Evolutionary conservation across 2,113 vertebrate species (phyloP), one percentile per base, ranked within the genome.

Genomic region (Athene noctua): DNA sequence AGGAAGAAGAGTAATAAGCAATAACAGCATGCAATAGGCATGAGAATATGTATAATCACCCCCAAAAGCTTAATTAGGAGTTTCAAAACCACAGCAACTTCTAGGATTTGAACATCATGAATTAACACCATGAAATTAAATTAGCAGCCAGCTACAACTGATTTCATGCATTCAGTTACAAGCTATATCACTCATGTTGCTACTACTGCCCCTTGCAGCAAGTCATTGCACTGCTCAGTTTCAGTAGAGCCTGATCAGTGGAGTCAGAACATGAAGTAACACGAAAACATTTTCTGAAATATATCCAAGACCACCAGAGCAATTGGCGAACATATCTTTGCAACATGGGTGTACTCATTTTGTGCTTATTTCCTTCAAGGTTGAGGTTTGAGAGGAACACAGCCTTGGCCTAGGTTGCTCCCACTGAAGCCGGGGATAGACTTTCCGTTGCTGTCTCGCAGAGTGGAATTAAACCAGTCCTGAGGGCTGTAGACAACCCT

Each of bases 31-130:
- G 13, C 38, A 82, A 19, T 46, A 91, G 21, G 30, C 10, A 7
- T 49, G n/a, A 83, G 30, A 32, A 5, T 65, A 29, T 47, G 22
- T 62, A 32, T 85, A 73, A 95, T 72, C 57, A 40, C 21, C 34
- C 79, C 46, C 29, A 63, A 88, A 95, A 93, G 72, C 59, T 88
- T 96, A 80, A 93, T 79, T 89, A 85, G 47, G 73, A 86, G 27
- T 22, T 57, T 42, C 29, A 80, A 67, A 77, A 67, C 42, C 8
- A 21, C 44, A 70, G n/a, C 75, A 74, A 30, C 73, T 80, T 89
- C 52, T 27, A 67, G 46, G 34, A 59, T 57, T 90, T 90, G 26
- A 23, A 29, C 68, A 13, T 81, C 23, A 6, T 68, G 57, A 83
- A 94, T 86, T 92, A 55, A 80, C 20, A 67, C 80, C 0, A 0